Evolutionary conservation across 1,140 invertebrate species (phyloP).

Genomic region (Adelges cooleyi): DNA sequence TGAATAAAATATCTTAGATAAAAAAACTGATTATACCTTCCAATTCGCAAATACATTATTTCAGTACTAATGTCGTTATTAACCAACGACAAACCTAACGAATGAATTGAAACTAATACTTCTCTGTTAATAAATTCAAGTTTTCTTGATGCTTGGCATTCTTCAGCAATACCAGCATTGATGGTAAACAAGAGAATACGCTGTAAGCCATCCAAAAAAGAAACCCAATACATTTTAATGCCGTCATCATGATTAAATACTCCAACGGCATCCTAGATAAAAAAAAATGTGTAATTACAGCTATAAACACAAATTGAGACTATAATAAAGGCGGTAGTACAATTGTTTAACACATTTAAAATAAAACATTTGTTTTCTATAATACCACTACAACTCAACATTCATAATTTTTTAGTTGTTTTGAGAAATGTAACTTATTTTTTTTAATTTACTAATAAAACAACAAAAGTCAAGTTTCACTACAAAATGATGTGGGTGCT

Average conservation of each 20-base stretch:
- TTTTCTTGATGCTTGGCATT: constrained; percentile 62
- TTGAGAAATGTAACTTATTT: too few relatives aligned
- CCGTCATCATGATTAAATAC: constrained; percentile 39
- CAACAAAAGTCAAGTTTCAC: too few relatives aligned
- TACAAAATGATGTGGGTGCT: too few relatives aligned
- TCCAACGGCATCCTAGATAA: constrained; percentile 49
- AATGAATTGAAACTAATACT: constrained; percentile 68
- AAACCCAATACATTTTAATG: constrained; percentile 61
- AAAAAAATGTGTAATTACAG: too few relatives aligned
- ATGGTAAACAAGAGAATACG: constrained; percentile 79
- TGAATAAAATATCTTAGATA: not conserved
- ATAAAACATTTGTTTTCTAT: too few relatives aligned
- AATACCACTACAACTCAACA: too few relatives aligned
- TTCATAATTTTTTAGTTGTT: too few relatives aligned
- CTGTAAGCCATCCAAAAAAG: constrained; percentile 88
- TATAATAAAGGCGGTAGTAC: too few relatives aligned
- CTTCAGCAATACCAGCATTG: constrained; percentile 54
- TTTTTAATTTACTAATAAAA: too few relatives aligned
- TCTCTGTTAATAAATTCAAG: constrained; percentile 43
- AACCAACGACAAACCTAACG: constrained; percentile 83
- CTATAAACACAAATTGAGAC: too few relatives aligned
- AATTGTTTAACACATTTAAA: too few relatives aligned
- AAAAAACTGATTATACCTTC: constrained; percentile 48
- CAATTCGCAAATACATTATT: constrained; percentile 81
- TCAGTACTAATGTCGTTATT: constrained; percentile 71